Evolutionary conservation across 2,888 invertebrate genomes (phyloP).

Genomic region (Drosophila robusta): DNA sequence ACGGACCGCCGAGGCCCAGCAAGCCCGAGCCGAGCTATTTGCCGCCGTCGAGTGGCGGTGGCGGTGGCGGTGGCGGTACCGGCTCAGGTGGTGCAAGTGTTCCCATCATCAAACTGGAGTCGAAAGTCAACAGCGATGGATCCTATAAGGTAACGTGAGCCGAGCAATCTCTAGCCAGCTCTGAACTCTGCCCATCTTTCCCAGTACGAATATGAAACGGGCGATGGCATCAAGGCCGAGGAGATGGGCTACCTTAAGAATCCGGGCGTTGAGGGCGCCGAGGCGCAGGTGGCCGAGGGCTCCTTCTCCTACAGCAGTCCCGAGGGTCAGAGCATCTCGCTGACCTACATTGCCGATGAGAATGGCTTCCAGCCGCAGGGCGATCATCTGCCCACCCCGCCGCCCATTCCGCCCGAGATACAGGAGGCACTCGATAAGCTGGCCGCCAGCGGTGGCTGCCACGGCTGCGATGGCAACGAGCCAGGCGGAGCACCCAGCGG

Average conservation of each 20-base stretch:
- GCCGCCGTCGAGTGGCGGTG: slow-evolving; percentile 60
- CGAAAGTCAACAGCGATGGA: slow-evolving; percentile 82
- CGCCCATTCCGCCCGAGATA: slow-evolving; percentile 92
- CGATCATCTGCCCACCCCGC: slow-evolving; percentile 92
- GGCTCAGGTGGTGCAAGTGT: slow-evolving; percentile 73
- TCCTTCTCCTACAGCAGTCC: slow-evolving; percentile 90
- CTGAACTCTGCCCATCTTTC: background rate
- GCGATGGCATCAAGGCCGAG: slow-evolving; percentile 90
- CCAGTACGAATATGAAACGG: slow-evolving; percentile 90
- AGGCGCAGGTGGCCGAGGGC: slow-evolving; percentile 89
- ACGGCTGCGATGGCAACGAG: slow-evolving; percentile 76
- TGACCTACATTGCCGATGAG: slow-evolving; percentile 90
- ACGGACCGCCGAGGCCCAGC: slow-evolving; percentile 41
- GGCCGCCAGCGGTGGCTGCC: slow-evolving; percentile 82
- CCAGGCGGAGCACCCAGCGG: slow-evolving; percentile 40
- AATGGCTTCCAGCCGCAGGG: slow-evolving; percentile 88
- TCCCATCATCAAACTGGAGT: slow-evolving; percentile 83
- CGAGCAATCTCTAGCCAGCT: fast-evolving
- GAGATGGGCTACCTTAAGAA: slow-evolving; percentile 91
- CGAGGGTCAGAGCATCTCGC: slow-evolving; percentile 88
- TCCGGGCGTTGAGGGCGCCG: slow-evolving; percentile 88
- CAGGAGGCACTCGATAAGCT: slow-evolving; percentile 85
- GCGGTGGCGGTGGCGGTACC: slow-evolving; percentile 41
- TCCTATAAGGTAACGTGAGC: slow-evolving; percentile 80
- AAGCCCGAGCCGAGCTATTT: slow-evolving; percentile 60